These are phyloP conservation scores for Patella pellucida DNA, from an alignment of 2,888 invertebrate genomes.

Conservation along the genomic window DNA sequence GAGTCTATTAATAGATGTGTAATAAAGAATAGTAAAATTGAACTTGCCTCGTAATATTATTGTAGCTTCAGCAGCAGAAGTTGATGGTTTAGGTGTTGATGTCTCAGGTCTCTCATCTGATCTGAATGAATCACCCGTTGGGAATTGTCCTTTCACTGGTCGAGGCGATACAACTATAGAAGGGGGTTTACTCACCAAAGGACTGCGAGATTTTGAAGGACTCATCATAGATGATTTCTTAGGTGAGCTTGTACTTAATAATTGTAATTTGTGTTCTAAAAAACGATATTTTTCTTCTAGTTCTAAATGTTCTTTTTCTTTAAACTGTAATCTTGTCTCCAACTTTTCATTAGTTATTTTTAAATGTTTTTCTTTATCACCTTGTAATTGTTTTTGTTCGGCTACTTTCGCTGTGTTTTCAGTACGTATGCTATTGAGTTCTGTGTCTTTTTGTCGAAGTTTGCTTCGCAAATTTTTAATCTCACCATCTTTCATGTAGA, in stretches of 20 bases:
- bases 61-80: not conserved
- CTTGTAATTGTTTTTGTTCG: conserved; percentile 42
- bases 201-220: not conserved
- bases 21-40: no score
- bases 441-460: conserved; percentile 43
- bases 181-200: conserved; percentile 9
- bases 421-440: conserved; percentile 42
- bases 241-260: not conserved
- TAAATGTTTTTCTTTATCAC: conserved; percentile 44
- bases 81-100: not conserved
- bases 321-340: conserved; percentile 52
- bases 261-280: conserved; percentile 34
- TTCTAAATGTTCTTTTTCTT: conserved; percentile 44
- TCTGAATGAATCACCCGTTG: not conserved
- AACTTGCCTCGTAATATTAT: no score
- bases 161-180: conserved; percentile 8
- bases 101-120: not conserved
- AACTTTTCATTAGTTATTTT: conserved; percentile 44
- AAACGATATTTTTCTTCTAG: conserved; percentile 38
- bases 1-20: no score
- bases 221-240: not conserved
- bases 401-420: conserved; percentile 42
- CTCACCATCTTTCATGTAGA: conserved; percentile 52
- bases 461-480: conserved; percentile 47
- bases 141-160: not conserved